Percentiles rank a stretch among this genome's conserved stretches.
phyloP scores from a whole-genome alignment of 2,797 vertebrate species.

The Pseudomugil tenellus region DNA sequence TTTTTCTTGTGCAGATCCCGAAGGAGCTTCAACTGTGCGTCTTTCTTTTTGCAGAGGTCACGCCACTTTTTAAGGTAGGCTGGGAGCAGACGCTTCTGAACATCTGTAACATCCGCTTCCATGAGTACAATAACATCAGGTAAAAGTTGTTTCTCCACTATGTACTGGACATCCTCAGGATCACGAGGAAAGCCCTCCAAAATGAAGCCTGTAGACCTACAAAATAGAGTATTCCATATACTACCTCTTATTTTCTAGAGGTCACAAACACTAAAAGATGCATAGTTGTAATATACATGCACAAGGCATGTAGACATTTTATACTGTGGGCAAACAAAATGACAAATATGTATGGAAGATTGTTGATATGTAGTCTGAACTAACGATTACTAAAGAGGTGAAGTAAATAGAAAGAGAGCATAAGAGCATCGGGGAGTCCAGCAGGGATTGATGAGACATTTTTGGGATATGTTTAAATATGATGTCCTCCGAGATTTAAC shows the following conservation, averaged over 20 bases:
- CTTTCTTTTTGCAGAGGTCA: slow-evolving; percentile 66
- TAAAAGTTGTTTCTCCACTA: slow-evolving; percentile 85
- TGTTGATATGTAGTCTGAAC: neutral
- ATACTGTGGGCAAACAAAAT: neutral
- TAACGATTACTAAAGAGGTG: neutral
- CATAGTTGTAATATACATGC: neutral
- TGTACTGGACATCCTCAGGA: slow-evolving; percentile 84
- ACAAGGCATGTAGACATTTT: neutral
- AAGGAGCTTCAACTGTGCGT: slow-evolving; percentile 76
- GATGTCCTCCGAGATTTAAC: neutral
- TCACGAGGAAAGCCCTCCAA: slow-evolving; percentile 92
- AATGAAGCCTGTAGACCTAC: slow-evolving; percentile 91
- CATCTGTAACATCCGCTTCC: slow-evolving; percentile 79
- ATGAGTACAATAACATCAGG: slow-evolving; percentile 86
- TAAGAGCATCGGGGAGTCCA: neutral
- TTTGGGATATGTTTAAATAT: neutral
- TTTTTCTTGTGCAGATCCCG: slow-evolving; percentile 82
- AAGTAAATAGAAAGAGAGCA: neutral
- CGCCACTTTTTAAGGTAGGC: slow-evolving; percentile 83
- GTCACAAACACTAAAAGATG: neutral
- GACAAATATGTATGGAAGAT: neutral
- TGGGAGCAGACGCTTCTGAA: slow-evolving; percentile 86
- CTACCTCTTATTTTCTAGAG: neutral
- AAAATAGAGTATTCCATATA: neutral
- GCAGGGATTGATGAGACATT: neutral